Conservation (phyloP, 2,113 vertebrate genomes). For the Deroptyus accipitrinus region DNA sequence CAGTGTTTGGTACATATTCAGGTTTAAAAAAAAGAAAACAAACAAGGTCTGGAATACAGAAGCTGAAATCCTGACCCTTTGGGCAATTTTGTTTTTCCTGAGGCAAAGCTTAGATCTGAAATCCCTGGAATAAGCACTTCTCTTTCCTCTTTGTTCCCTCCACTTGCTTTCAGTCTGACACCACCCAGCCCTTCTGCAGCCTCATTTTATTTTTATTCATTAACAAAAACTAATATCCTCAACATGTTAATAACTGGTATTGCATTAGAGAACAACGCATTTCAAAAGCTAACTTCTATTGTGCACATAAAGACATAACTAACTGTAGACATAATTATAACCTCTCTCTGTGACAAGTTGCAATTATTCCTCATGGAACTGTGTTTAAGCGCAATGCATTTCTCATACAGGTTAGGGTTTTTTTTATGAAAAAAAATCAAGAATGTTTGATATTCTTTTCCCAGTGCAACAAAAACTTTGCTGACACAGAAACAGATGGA, state of each 20-base stretch:
- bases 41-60: background rate
- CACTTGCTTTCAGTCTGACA: background rate
- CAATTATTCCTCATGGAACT: conserved; percentile 42
- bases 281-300: conserved; percentile 47
- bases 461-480: background rate
- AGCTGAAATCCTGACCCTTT: background rate
- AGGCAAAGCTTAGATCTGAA: background rate
- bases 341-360: conserved; percentile 45
- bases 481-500: conserved; percentile 27
- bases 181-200: background rate
- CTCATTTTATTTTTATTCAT: conserved; percentile 25
- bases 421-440: conserved; percentile 1
- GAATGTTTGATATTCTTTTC: conserved; percentile 12
- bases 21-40: background rate
- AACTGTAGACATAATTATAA: conserved; percentile 58
- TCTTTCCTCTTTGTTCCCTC: background rate
- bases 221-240: conserved; percentile 50
- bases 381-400: conserved; percentile 4
- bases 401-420: background rate
- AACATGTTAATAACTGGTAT: conserved; percentile 41
- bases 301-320: conserved; percentile 21
- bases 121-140: background rate
- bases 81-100: background rate
- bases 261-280: conserved; percentile 24
- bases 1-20: background rate